Evolutionary conservation across 2,797 vertebrate species (phyloP).

Genomic region (Rhinella marina): DNA sequence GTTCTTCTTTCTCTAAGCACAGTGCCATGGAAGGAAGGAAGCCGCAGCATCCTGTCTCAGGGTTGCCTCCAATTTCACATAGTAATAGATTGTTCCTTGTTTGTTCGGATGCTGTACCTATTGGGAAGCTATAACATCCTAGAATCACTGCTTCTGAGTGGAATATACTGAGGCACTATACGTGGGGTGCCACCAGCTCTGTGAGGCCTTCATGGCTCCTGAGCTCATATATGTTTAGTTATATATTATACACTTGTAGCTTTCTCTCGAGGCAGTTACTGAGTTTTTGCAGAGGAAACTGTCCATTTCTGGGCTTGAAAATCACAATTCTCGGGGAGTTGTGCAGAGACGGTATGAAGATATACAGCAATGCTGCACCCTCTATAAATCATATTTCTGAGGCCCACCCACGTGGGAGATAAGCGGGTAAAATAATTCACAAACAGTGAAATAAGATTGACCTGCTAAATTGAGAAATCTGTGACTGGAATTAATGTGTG

Average conservation of each 20-base stretch:
- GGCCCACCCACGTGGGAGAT: conserved; percentile 27
- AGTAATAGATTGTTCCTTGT: too few relatives aligned
- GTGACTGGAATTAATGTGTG: conserved; percentile 62
- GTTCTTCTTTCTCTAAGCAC: too few relatives aligned
- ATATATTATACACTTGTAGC: too few relatives aligned
- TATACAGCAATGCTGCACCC: not conserved
- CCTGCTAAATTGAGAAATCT: conserved; percentile 62
- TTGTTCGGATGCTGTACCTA: too few relatives aligned
- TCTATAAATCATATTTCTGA: conserved; percentile 2
- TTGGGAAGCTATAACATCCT: too few relatives aligned
- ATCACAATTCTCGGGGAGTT: not conserved
- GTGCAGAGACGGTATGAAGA: not conserved
- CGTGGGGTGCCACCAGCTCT: too few relatives aligned
- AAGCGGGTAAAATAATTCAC: conserved; percentile 57
- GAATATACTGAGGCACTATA: too few relatives aligned
- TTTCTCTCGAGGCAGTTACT: not conserved
- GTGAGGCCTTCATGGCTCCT: too few relatives aligned
- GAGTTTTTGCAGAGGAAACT: not conserved
- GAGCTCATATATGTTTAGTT: not conserved
- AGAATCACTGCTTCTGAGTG: too few relatives aligned
- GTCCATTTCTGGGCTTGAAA: not conserved
- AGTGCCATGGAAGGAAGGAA: too few relatives aligned
- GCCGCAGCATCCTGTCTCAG: too few relatives aligned
- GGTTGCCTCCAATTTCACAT: too few relatives aligned
- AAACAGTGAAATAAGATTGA: conserved; percentile 64